These are phyloP conservation scores for Chaunax sp. DNA, from an alignment of 2,797 vertebrate species.

Conservation along the genomic window DNA sequence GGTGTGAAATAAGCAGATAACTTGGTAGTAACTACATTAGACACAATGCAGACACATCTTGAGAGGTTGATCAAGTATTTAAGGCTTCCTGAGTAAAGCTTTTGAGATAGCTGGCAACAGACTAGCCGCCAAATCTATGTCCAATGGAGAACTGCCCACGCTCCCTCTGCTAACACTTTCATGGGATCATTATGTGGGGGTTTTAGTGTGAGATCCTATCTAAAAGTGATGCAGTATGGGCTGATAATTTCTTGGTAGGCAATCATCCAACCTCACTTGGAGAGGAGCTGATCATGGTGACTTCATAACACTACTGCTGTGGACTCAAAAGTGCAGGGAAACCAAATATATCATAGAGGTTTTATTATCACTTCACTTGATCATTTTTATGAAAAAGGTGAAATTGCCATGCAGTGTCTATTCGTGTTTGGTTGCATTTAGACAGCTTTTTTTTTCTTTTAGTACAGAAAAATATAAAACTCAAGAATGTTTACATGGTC, in stretches of 20 bases:
- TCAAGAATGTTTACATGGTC: background rate
- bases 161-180: constrained; percentile 80
- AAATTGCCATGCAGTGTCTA: too few species aligned
- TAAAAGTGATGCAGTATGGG: constrained; percentile 68
- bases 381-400: too few species aligned
- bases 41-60: constrained; percentile 30
- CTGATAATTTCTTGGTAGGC: constrained; percentile 69
- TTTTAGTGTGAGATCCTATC: constrained; percentile 72
- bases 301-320: constrained; percentile 14
- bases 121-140: constrained; percentile 70
- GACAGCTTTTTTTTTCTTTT: too few species aligned
- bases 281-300: constrained; percentile 39
- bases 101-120: constrained; percentile 68
- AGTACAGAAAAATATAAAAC: too few species aligned
- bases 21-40: constrained; percentile 26
- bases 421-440: too few species aligned
- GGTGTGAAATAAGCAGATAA: constrained; percentile 38
- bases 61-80: constrained; percentile 47
- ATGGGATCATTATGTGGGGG: constrained; percentile 76
- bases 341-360: background rate
- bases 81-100: constrained; percentile 51
- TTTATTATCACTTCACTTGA: background rate
- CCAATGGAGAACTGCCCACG: constrained; percentile 73
- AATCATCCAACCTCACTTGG: constrained; percentile 44
- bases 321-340: background rate